phyloP scores from a whole-genome alignment of 2,888 invertebrate species.

The Uloborus plumipes region DNA sequence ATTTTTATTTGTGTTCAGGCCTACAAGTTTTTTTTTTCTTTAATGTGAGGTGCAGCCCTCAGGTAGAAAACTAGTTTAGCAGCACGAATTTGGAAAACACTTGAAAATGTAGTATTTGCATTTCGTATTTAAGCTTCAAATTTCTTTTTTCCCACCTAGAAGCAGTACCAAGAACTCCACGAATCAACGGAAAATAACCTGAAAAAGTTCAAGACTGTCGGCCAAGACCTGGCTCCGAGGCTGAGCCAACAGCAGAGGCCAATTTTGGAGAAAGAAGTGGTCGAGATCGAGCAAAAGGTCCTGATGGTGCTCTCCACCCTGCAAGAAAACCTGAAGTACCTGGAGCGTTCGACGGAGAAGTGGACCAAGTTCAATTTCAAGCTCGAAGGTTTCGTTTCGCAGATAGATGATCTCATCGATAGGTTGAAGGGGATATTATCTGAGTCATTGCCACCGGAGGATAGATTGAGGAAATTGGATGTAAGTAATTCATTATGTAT shows the following conservation, averaged over 20 bases:
- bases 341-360: conserved; percentile 85
- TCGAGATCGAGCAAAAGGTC: conserved; percentile 82
- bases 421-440: conserved; percentile 78
- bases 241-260: conserved; percentile 80
- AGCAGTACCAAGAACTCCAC: conserved; percentile 82
- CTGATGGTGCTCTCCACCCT: conserved; percentile 84
- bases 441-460: conserved; percentile 38
- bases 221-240: conserved; percentile 79
- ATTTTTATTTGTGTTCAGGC: no score
- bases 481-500: conserved; percentile 23
- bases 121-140: no score
- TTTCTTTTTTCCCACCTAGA: conserved; percentile 68
- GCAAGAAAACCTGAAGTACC: conserved; percentile 82
- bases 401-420: conserved; percentile 86
- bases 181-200: conserved; percentile 85
- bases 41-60: no score
- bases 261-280: conserved; percentile 80
- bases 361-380: conserved; percentile 85
- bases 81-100: no score
- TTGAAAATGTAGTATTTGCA: no score
- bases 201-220: conserved; percentile 81
- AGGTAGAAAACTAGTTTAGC: no score
- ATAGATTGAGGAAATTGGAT: conserved; percentile 44
- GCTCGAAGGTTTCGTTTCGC: conserved; percentile 82
- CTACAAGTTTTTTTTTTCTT: no score